A percentile compares a stretch with the other conserved stretches of the same genome.
These are phyloP conservation scores for Phylloscopus trochiloides DNA, from an alignment of 2,113 vertebrate species.

Conservation along the genomic window DNA sequence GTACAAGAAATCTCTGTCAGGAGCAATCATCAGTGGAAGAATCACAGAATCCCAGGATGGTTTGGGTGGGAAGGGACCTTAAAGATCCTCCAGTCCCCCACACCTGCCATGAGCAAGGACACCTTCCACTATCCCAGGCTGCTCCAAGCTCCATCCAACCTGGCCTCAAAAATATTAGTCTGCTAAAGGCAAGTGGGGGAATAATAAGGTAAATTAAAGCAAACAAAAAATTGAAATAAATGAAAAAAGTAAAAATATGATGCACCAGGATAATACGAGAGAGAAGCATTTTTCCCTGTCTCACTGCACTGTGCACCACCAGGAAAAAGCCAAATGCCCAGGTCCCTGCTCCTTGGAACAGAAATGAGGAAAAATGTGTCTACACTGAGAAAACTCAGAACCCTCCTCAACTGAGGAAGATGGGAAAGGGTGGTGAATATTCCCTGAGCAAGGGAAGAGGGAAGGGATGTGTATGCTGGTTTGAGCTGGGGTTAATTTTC, in stretches of 20 bases:
- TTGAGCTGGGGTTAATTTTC: background rate
- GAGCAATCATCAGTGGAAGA: background rate
- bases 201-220: background rate
- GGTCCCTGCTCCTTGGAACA: background rate
- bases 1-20: background rate
- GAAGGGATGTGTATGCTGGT: background rate
- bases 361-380: background rate
- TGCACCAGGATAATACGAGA: background rate
- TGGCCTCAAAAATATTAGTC: background rate
- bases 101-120: background rate
- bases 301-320: fast-evolving
- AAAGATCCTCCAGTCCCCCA: background rate
- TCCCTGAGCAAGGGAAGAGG: background rate
- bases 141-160: background rate
- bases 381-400: background rate
- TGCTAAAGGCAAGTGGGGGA: background rate
- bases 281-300: background rate
- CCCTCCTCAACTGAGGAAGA: background rate
- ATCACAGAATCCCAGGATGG: background rate
- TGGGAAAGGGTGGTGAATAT: background rate
- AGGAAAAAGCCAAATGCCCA: background rate
- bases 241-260: fast-evolving
- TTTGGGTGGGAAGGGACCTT: background rate
- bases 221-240: background rate
- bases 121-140: background rate